Evolutionary conservation across 2,888 invertebrate species (phyloP).

Genomic region (Sisyra nigra): DNA sequence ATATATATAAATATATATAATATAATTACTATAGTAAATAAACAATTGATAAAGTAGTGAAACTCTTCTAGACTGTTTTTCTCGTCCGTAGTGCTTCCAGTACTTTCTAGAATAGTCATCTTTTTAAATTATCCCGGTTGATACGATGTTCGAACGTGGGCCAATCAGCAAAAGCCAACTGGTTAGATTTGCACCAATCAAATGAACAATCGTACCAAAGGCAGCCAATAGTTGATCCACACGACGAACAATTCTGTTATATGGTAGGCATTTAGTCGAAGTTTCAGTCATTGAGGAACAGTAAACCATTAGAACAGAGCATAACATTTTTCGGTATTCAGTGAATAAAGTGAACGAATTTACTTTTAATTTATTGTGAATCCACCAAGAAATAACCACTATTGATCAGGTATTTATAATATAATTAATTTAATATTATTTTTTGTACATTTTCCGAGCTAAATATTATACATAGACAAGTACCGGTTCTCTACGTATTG

Average conservation of each 20-base stretch:
- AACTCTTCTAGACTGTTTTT: no score
- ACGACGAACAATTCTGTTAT: constrained; percentile 44
- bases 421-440: no score
- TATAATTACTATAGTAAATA: no score
- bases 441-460: no score
- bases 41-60: no score
- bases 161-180: constrained; percentile 47
- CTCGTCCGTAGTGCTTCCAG: no score
- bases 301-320: neutral
- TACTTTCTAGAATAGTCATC: no score
- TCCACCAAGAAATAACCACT: no score
- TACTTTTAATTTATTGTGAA: neutral
- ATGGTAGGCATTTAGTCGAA: constrained; percentile 29
- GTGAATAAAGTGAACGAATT: neutral
- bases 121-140: constrained; percentile 5
- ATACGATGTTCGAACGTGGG: constrained; percentile 36
- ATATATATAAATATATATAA: no score
- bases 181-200: constrained; percentile 32
- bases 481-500: neutral
- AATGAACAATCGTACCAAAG: constrained; percentile 23
- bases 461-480: no score
- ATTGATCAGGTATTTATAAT: no score
- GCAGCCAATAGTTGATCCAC: constrained; percentile 35
- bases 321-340: neutral
- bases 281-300: constrained; percentile 26